These are phyloP conservation scores for Onychostruthus taczanowskii DNA, from an alignment of 2,113 vertebrate species.

Conservation along the genomic window DNA sequence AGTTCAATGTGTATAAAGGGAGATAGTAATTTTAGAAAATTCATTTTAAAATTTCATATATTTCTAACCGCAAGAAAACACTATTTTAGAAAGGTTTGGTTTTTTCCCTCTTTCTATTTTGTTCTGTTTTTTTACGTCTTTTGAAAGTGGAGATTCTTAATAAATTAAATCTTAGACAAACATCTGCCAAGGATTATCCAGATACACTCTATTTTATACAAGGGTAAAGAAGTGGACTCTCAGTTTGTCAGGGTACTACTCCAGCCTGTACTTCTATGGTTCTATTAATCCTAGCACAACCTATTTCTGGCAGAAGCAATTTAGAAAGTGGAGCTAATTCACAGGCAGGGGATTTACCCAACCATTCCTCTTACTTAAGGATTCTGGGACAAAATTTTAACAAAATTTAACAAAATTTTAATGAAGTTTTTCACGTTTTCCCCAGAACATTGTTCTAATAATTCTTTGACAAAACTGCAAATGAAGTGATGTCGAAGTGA, in stretches of 20 bases:
- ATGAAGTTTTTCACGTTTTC: background rate
- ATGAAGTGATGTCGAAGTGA: background rate
- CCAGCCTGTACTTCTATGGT: background rate
- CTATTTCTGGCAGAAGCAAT: slow-evolving; percentile 1
- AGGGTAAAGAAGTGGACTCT: background rate
- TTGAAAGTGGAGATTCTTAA: background rate
- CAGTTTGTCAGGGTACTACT: background rate
- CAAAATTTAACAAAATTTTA: background rate
- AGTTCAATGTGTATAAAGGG: background rate
- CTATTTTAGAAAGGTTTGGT: background rate
- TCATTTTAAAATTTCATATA: background rate
- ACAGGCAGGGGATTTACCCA: background rate
- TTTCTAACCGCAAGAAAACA: background rate
- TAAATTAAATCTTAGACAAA: background rate
- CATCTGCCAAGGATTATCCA: slow-evolving; percentile 42
- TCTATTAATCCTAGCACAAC: background rate
- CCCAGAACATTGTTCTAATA: background rate
- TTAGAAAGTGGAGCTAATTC: background rate
- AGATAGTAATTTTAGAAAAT: background rate
- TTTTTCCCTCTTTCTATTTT: background rate
- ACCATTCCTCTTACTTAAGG: background rate
- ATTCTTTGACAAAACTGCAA: background rate
- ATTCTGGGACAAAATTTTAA: background rate
- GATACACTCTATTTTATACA: background rate
- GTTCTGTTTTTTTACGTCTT: background rate